A percentile compares a stretch with the other conserved stretches of the same genome.
Conservation (phyloP, 1,140 invertebrate species). For the Chelonus insularis region DNA sequence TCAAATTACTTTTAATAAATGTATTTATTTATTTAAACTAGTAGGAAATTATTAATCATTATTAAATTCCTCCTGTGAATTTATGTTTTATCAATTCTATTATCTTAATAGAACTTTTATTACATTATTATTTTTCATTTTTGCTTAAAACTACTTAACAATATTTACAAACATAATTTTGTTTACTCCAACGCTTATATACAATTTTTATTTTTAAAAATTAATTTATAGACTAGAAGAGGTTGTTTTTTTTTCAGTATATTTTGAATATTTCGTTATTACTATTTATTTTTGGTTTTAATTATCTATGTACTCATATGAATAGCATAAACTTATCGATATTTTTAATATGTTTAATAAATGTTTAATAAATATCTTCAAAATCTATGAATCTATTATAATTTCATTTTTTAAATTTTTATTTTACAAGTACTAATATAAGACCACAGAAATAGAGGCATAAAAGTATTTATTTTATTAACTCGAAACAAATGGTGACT, state of each 20-base stretch:
- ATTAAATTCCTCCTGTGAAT: conserved; percentile 14
- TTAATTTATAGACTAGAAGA: conserved; percentile 30
- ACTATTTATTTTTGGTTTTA: neutral
- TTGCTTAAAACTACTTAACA: conserved; percentile 38
- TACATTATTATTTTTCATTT: conserved; percentile 30
- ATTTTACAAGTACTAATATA: too few species aligned
- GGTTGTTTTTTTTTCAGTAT: conserved; percentile 22
- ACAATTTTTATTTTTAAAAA: conserved; percentile 16
- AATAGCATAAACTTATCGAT: too few species aligned
- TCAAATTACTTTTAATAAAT: conserved; percentile 17
- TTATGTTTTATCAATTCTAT: conserved; percentile 15
- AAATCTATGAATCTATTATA: too few species aligned
- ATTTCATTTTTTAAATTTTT: too few species aligned
- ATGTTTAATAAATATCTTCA: too few species aligned
- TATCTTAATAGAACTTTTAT: conserved; percentile 32
- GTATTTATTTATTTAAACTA: conserved; percentile 23
- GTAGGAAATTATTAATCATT: conserved; percentile 24
- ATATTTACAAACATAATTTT: conserved; percentile 38
- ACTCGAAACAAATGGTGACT: too few species aligned
- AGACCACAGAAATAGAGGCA: too few species aligned
- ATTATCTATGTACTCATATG: too few species aligned
- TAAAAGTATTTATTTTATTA: too few species aligned
- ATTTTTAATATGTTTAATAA: too few species aligned
- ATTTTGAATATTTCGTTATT: conserved; percentile 15
- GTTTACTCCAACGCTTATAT: conserved; percentile 37